A percentile compares a stretch with the other conserved stretches of the same genome.
Conservation (phyloP, 1,140 invertebrate species). For the Portunus trituberculatus region DNA sequence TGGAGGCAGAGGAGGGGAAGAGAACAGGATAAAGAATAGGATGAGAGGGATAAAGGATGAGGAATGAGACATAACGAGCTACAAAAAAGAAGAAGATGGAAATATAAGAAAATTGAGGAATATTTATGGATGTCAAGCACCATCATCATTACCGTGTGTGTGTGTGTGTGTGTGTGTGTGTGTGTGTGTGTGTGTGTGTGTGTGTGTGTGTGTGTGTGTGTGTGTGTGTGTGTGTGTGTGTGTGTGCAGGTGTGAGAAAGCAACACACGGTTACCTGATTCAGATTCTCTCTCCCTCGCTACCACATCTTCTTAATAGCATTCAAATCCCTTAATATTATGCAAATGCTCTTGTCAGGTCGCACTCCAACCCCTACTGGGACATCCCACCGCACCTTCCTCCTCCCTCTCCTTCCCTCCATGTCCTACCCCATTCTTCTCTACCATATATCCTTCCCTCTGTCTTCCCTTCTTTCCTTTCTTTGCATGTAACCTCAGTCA, state of each 20-base stretch:
- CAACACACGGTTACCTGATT: too few species aligned
- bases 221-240: constrained; percentile 20
- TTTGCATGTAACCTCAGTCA: background rate
- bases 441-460: background rate
- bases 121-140: too few species aligned
- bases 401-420: background rate
- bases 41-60: too few species aligned
- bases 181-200: constrained; percentile 16
- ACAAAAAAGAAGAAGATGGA: too few species aligned
- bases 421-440: background rate
- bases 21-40: too few species aligned
- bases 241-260: background rate
- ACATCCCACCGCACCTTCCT: background rate
- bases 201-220: constrained; percentile 20
- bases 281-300: background rate
- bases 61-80: too few species aligned
- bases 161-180: constrained; percentile 11
- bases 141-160: background rate
- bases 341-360: constrained; percentile 1
- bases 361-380: background rate
- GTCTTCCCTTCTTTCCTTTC: background rate
- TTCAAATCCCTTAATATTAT: constrained; percentile 15
- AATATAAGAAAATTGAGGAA: too few species aligned
- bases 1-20: too few species aligned
- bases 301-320: background rate